These are phyloP conservation scores for Perithous albicinctus DNA, from an alignment of 2,888 invertebrate species.

Conservation along the genomic window DNA sequence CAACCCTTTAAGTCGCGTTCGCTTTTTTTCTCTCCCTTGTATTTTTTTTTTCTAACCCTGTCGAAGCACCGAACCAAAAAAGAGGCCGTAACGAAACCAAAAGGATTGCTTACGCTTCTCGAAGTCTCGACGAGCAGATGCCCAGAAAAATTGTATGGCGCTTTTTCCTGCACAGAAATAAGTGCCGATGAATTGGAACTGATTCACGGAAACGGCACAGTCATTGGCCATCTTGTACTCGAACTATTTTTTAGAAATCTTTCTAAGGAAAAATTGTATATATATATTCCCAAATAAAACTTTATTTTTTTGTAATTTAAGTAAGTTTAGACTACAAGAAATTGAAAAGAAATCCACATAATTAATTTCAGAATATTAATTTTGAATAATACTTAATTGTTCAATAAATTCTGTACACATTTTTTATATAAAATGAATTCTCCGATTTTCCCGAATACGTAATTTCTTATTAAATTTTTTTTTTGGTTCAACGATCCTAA, in stretches of 20 bases:
- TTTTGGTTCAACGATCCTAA: too few species aligned
- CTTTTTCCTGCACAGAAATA: constrained; percentile 22
- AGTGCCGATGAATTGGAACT: constrained; percentile 17
- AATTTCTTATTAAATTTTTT: too few species aligned
- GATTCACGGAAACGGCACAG: background rate
- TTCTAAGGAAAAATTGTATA: too few species aligned
- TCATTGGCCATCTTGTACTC: background rate
- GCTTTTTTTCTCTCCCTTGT: constrained; percentile 38
- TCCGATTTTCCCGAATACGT: too few species aligned
- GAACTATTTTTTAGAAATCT: background rate
- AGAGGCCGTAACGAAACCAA: constrained; percentile 15
- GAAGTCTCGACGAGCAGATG: constrained; percentile 39
- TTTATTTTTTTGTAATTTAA: too few species aligned
- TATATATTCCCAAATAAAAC: too few species aligned
- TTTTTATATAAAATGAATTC: too few species aligned
- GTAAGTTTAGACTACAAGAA: too few species aligned
- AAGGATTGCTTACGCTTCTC: constrained; percentile 42
- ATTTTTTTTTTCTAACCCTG: constrained; percentile 37
- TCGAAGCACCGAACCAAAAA: constrained; percentile 14
- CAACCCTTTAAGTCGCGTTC: constrained; percentile 52
- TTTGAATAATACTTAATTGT: too few species aligned
- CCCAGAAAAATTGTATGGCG: constrained; percentile 33
- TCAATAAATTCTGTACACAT: too few species aligned
- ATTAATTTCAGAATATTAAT: too few species aligned
- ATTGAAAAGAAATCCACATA: too few species aligned